Evolutionary conservation across 1,140 invertebrate genomes (phyloP).

Genomic region (Penaeus chinensis): DNA sequence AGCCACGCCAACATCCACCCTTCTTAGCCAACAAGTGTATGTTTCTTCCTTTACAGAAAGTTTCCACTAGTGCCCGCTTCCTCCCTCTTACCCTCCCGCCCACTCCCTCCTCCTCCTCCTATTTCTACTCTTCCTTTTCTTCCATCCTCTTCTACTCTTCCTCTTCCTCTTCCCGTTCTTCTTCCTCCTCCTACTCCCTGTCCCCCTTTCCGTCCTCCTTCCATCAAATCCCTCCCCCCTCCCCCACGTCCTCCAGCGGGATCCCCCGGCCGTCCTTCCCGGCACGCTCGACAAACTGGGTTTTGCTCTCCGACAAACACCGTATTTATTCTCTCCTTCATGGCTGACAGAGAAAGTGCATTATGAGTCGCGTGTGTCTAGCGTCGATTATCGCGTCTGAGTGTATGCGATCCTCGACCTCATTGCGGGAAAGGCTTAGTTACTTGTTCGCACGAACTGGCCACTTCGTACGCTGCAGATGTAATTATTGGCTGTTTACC

Average conservation of each 20-base stretch:
- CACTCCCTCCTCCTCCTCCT: too few species aligned
- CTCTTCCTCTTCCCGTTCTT: too few species aligned
- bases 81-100: too few species aligned
- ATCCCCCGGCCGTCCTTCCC: background rate
- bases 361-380: background rate
- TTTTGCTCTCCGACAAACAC: slow-evolving; percentile 18
- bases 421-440: background rate
- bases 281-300: slow-evolving; percentile 20
- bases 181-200: too few species aligned
- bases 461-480: background rate
- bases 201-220: too few species aligned
- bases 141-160: too few species aligned
- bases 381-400: background rate
- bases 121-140: too few species aligned
- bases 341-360: slow-evolving; percentile 7
- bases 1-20: too few species aligned
- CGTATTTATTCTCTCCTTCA: slow-evolving; percentile 31
- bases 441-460: background rate
- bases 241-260: background rate
- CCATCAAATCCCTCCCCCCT: too few species aligned
- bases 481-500: slow-evolving; percentile 30
- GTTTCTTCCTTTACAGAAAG: too few species aligned
- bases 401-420: background rate
- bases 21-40: too few species aligned
- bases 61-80: too few species aligned